Base-by-base conservation (phyloP, 2,113 vertebrate species). In the Pipa parva region DNA sequence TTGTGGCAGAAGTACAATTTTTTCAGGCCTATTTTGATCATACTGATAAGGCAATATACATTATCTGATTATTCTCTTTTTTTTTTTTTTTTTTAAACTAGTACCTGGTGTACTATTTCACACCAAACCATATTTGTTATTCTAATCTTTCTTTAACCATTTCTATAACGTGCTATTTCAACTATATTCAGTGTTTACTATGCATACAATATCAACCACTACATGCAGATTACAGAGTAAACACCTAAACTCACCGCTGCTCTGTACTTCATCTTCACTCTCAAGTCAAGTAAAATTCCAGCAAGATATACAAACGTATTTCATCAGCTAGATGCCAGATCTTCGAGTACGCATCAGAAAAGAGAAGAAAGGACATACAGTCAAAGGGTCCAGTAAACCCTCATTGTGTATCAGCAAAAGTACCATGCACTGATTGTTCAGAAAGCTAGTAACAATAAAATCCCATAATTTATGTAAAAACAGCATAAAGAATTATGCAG, bases 231-330 rank as follows among this genome's bases (percentile, higher is more conserved):
- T 42, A 3, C n/a, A 42, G 45, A 3, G 18, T 18, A 46, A 18
- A 21, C 13, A 31, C 55, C 1, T 20, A 73, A 74, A 22, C 82
- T 83, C 75, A 81, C 83, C 79, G 72, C 73, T 0, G 76, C 76
- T 76, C 81, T 71, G 81, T 79, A 81, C 79, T 78, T 82, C 83
- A 84, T 84, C 15, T 24, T 22, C 13, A 25, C 31, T 27, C 22
- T 50, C 45, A 50, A 31, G 15, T 37, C 21, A 28, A 13, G 3
- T 5, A 9, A 15, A 11, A n/a, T 6, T 25, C 26, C 31, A 51
- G 45, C 2, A 20, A 17, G 2, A 48, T 29, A 57, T 3, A 13
- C 28, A 29, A 26, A 6, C 17, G 10, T 42, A 42, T 15, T 42
- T 42, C 39, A 6, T 48, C 66, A 54, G 66, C 57, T 45, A 39